These are phyloP conservation scores for Drosophila kepulauana DNA, from an alignment of 1,140 invertebrate genomes.

Conservation along the genomic window DNA sequence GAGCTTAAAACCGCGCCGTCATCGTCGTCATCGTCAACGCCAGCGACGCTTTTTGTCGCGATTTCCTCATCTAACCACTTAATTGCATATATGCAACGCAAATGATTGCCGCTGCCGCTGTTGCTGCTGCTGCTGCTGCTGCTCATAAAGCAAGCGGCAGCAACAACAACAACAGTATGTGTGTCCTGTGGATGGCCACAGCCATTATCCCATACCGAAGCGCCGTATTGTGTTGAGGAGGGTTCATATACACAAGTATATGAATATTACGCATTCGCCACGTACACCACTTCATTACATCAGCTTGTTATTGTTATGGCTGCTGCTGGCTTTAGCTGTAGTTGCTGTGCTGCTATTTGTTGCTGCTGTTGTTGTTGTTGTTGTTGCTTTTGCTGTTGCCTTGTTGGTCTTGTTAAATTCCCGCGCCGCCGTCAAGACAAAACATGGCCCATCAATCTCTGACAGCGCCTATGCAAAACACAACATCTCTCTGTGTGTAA, in stretches of 20 bases:
- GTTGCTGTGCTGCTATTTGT: background rate
- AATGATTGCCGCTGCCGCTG: constrained; percentile 12
- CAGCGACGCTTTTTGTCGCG: background rate
- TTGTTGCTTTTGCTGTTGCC: background rate
- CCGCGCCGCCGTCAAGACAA: constrained; percentile 52
- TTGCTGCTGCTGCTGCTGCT: no score
- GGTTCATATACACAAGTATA: constrained; percentile 17
- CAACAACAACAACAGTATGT: background rate
- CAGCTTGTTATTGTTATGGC: constrained; percentile 51
- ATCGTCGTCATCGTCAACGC: background rate
- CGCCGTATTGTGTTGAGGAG: background rate
- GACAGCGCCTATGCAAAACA: constrained; percentile 73
- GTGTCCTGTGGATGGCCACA: background rate
- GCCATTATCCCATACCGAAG: constrained; percentile 11
- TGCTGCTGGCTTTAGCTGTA: constrained; percentile 9
- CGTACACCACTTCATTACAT: constrained; percentile 58
- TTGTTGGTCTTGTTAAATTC: constrained; percentile 38
- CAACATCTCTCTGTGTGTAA: background rate
- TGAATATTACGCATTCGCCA: constrained; percentile 64
- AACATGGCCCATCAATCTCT: constrained; percentile 74
- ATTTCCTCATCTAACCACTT: constrained; percentile 27
- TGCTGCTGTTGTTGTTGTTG: background rate
- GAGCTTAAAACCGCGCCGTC: background rate
- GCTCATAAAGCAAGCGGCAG: no score
- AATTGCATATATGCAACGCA: constrained; percentile 43